These are phyloP conservation scores for Cacoxenus indagator DNA, from an alignment of 2,888 invertebrate genomes.

Conservation along the genomic window DNA sequence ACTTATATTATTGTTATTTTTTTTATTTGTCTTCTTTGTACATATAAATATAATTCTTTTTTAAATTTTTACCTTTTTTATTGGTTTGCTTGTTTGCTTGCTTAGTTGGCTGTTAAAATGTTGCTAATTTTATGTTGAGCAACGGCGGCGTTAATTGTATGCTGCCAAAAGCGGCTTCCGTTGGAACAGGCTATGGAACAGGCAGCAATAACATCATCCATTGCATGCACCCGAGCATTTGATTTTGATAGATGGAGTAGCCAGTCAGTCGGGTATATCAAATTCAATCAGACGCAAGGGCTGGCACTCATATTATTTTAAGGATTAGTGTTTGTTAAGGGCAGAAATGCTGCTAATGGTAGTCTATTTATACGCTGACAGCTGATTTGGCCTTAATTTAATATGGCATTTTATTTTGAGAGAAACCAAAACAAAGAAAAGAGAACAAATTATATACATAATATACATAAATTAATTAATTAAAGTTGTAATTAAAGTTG, in stretches of 20 bases:
- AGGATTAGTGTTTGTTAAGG: too few species aligned
- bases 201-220: neutral
- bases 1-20: neutral
- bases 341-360: too few species aligned
- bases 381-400: too few species aligned
- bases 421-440: too few species aligned
- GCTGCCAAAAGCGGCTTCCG: constrained; percentile 63
- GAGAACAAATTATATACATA: too few species aligned
- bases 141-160: constrained; percentile 50
- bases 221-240: neutral
- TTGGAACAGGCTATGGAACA: neutral
- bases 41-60: neutral
- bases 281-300: constrained; percentile 35
- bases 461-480: too few species aligned
- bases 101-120: constrained; percentile 25
- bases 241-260: constrained; percentile 24
- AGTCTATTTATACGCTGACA: too few species aligned
- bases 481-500: too few species aligned
- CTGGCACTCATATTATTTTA: too few species aligned
- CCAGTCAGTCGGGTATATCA: constrained; percentile 6
- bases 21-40: neutral
- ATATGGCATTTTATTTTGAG: too few species aligned
- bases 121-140: constrained; percentile 54
- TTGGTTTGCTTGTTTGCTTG: neutral
- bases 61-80: neutral